These are phyloP conservation scores for Chiloscyllium plagiosum DNA, from an alignment of 2,113 vertebrate species.

Conservation along the genomic window DNA sequence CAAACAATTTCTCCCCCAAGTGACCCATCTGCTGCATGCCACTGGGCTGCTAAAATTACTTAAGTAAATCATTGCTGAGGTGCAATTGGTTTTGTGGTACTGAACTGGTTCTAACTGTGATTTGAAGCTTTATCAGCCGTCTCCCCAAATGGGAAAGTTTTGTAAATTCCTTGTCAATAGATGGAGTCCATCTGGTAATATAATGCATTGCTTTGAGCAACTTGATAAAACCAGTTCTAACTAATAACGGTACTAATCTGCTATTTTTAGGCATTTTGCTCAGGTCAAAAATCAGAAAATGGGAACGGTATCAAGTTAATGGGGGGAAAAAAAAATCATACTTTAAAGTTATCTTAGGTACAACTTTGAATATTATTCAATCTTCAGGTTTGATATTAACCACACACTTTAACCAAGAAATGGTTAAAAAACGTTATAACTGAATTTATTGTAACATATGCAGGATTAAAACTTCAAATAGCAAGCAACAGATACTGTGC, in stretches of 20 bases:
- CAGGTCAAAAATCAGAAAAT: neutral
- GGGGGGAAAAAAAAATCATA: neutral
- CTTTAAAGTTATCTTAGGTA: neutral
- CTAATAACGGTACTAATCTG: neutral
- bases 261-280: neutral
- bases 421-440: neutral
- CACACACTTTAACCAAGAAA: neutral
- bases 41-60: slow-evolving; percentile 12
- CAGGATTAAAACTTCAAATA: slow-evolving; percentile 23
- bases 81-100: neutral
- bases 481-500: slow-evolving; percentile 4
- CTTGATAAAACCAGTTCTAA: neutral
- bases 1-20: neutral
- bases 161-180: slow-evolving; percentile 18
- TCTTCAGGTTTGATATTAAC: neutral
- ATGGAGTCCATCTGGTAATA: neutral
- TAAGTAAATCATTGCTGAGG: neutral
- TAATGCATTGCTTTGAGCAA: neutral
- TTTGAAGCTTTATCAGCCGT: neutral
- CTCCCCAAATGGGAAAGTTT: neutral
- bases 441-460: slow-evolving; percentile 26
- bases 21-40: neutral
- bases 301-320: neutral
- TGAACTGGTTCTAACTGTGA: neutral
- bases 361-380: neutral